These are phyloP conservation scores for Vulpes vulpes DNA, from an alignment of 2,113 vertebrate species.

Conservation along the genomic window DNA sequence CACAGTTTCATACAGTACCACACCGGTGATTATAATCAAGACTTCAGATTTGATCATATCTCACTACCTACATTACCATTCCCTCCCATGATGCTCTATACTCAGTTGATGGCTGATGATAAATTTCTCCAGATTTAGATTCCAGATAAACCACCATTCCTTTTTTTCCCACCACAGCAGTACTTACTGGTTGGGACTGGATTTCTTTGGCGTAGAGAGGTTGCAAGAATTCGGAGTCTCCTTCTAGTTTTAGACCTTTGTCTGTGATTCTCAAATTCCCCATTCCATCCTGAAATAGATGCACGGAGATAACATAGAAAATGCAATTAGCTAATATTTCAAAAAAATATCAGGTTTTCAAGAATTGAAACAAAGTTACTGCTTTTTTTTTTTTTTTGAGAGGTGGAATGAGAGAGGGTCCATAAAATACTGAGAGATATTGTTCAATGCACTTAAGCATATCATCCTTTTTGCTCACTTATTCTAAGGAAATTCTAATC, in stretches of 20 bases:
- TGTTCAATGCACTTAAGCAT: slow-evolving; percentile 76
- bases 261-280: slow-evolving; percentile 98
- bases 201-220: slow-evolving; percentile 99
- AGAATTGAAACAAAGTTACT: slow-evolving; percentile 67
- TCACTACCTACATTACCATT: neutral
- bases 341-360: slow-evolving; percentile 73
- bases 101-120: neutral
- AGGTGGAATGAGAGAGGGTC: neutral
- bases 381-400: neutral
- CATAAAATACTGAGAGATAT: slow-evolving; percentile 74
- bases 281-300: slow-evolving; percentile 96
- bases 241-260: slow-evolving; percentile 97
- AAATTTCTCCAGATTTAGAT: neutral
- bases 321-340: slow-evolving; percentile 80
- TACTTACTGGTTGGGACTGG: slow-evolving; percentile 97
- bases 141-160: neutral
- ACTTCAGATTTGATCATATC: neutral
- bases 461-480: slow-evolving; percentile 70
- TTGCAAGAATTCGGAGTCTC: slow-evolving; percentile 98
- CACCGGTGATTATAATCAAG: too few relatives aligned
- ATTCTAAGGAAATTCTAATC: slow-evolving; percentile 69
- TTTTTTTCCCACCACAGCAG: neutral
- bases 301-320: slow-evolving; percentile 74
- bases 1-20: neutral
- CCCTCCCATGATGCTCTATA: too few relatives aligned